Base-by-base conservation (phyloP, 2,888 invertebrate genomes). In the Sminthurinus aureus region DNA sequence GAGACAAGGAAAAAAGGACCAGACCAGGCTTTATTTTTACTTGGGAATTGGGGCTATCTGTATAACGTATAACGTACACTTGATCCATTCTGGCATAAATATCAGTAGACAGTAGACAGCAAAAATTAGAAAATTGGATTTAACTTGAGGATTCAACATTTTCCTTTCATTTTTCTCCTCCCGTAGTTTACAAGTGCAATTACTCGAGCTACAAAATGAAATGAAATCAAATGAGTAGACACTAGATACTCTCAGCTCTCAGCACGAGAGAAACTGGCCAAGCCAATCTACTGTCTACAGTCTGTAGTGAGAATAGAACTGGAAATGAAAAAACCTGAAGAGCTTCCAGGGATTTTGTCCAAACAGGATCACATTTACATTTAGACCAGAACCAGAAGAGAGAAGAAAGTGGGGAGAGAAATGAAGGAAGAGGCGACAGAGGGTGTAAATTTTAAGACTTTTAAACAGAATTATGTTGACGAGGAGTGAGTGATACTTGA, bases 51-150 rank as follows among this genome's bases (percentile, higher is more conserved):
- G 78, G 11, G 66, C 0, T 22, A 18, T 26, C 6, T 38, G n/a
- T n/a, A n/a, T 38, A 38, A 38, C 38, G 38, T 38, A 38, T 38
- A 38, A 38, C 38, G 38, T 38, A 6, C n/a, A n/a, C n/a, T n/a
- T n/a, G n/a, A n/a, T n/a, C n/a, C n/a, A n/a, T n/a, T n/a, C 38
- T 38, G 1, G 38, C 38, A 38, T 38, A 38, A 38, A 38, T 38
- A 38, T 38, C 38, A 38, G 3, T 38, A 38, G 38, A 38, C 38
- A 38, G 3, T 38, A 38, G 38, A 66, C 66, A 78, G 22, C 71
- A 80, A 80, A 80, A 80, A 64, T 78, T 78, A 64, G 78, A 78
- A 80, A 80, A 71, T 71, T 71, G 24, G 71, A 51, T 80, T 80
- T 71, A 80, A 80, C 71, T 80, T 38, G 71, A 71, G 51, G 22